Conservation (phyloP, 2,113 vertebrate species). For the Ptychochromis oligacanthus region DNA sequence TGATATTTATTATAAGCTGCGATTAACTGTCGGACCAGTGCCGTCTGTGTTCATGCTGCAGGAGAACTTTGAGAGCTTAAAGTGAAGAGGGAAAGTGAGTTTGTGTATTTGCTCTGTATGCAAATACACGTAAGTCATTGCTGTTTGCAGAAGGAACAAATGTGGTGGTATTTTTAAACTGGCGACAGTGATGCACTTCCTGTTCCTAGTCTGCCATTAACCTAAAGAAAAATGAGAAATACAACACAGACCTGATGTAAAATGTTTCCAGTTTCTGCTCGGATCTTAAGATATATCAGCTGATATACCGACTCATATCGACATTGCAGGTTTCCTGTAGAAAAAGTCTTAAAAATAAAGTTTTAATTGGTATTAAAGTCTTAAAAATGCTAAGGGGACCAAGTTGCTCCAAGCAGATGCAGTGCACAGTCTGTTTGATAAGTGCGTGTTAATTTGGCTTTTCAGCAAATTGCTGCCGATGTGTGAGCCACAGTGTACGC, state of each 20-base stretch:
- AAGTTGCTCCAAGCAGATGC: not conserved
- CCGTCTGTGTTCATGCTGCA: not conserved
- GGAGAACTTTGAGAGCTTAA: not conserved
- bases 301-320: too few species aligned
- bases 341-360: not conserved
- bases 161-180: not conserved
- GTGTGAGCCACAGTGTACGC: fast-evolving
- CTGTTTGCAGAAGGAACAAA: not conserved
- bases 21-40: too few species aligned
- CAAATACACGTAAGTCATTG: slow-evolving; percentile 3
- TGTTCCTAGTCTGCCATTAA: not conserved
- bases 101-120: not conserved
- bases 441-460: not conserved
- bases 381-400: not conserved
- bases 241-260: not conserved
- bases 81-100: not conserved
- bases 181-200: slow-evolving; percentile 1
- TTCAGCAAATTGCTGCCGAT: not conserved
- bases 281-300: not conserved
- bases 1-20: not conserved
- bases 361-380: not conserved
- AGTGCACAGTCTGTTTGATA: not conserved
- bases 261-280: too few species aligned
- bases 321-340: too few species aligned
- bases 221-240: not conserved